Percentiles rank a stretch among this genome's conserved stretches.
Evolutionary conservation across 2,797 vertebrate species (phyloP).

Genomic region (Helicolenus hilgendorfi): DNA sequence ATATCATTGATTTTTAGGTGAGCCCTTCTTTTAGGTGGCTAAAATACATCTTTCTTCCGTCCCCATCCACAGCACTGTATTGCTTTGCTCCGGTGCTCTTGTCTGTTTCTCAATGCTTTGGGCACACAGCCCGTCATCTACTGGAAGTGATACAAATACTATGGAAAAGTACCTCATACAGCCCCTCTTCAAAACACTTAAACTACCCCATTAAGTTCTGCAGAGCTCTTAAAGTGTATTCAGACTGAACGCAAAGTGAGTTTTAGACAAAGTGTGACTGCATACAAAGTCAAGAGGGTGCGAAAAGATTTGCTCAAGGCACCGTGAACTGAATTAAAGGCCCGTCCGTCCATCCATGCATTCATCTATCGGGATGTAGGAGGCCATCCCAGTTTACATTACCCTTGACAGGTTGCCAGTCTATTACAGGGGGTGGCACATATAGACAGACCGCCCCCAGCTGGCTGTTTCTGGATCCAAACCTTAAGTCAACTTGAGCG

Average conservation of each 20-base stretch:
- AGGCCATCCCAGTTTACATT: background rate
- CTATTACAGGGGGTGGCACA: background rate
- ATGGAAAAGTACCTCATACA: background rate
- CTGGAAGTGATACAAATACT: background rate
- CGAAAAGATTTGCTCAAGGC: slow-evolving; percentile 7
- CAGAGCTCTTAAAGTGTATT: background rate
- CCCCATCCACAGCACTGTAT: background rate
- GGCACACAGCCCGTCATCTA: background rate
- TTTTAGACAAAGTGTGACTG: background rate
- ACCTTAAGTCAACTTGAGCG: background rate
- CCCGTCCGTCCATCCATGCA: background rate
- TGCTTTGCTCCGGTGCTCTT: background rate
- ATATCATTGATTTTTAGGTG: no score
- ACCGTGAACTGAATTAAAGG: background rate
- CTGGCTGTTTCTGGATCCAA: background rate
- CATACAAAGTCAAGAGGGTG: background rate
- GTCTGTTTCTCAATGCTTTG: background rate
- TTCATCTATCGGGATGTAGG: background rate
- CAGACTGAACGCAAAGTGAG: background rate
- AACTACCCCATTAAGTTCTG: background rate
- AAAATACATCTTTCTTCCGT: no score
- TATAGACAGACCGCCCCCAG: background rate
- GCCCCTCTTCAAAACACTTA: background rate
- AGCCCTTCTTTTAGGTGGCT: no score
- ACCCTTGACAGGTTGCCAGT: background rate